Evolutionary conservation across 2,797 vertebrate genomes (phyloP), one percentile per base, ranked within the genome.

Genomic region (Cyclura pinguis): DNA sequence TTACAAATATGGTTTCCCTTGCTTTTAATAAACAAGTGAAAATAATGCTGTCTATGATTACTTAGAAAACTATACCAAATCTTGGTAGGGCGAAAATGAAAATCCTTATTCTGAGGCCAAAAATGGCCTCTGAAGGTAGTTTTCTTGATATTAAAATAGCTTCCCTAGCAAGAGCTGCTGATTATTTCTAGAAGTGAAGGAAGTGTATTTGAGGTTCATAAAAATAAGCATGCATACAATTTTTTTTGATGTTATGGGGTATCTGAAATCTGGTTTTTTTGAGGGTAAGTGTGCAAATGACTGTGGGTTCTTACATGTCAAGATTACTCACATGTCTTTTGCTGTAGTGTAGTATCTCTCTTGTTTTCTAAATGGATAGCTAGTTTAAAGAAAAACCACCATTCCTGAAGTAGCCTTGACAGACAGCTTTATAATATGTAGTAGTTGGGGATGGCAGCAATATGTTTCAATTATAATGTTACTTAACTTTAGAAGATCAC

Each of bases 381-480:
- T 77, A 16, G 67, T 47, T 1, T 80, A 80, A 22, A 62, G 22
- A 86, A 74, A 64, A 64, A 52, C 42, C 9, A 64, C 86, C 29
- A 38, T 74, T 27, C 76, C 86, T 82, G 29, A 87, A 76, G 55
- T 52, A 69, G 72, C 18, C 6, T 32, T 78, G 32, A 93, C 74
- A 64, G 93, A 93, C 80, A 64, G 59, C 32, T 59, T 77, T 94
- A 1, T 86, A 94, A 91, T 87, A n/a, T 47, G 47, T 12, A 42
- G 6, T 24, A 1, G 24, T 4, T 80, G 50, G 82, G 16, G 87
- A 35, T 89, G 91, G 85, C 69, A 80, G 14, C 6, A 87, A 6
- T 74, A 29, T 93, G 52, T 93, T 92, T 91, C 93, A 81, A 89
- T 94, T 94, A 89, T 88, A 91, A 1, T 32, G 55, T 13, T 12